phyloP scores from a whole-genome alignment of 2,113 vertebrate genomes.

The Tinamus guttatus region DNA sequence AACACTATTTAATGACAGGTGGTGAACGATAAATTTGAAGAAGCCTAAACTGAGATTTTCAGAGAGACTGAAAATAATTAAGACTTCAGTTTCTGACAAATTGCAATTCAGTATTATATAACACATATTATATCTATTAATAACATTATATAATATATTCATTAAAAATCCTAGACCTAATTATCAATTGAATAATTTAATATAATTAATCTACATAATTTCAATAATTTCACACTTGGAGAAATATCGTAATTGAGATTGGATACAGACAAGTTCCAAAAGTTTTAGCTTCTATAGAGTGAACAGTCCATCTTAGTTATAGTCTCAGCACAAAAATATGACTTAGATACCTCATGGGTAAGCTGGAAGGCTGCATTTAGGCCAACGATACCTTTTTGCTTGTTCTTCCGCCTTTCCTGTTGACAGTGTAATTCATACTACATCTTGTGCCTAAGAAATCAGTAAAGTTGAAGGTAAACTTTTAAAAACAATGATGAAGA shows the following conservation, averaged over 20 bases:
- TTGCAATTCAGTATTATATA: too few species aligned
- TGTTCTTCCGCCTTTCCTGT: neutral
- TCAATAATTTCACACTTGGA: neutral
- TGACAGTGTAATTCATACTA: neutral
- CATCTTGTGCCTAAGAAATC: constrained; percentile 34
- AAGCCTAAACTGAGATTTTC: neutral
- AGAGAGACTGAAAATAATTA: neutral
- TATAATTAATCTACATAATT: neutral
- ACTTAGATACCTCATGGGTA: neutral
- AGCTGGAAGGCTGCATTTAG: neutral
- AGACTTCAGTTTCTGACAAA: neutral
- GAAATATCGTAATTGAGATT: neutral
- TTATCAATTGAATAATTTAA: neutral
- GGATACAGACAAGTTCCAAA: neutral
- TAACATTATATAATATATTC: neutral
- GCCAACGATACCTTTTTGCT: neutral
- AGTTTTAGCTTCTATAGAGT: neutral
- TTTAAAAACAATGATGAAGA: constrained; percentile 45
- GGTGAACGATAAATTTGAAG: neutral
- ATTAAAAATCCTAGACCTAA: neutral
- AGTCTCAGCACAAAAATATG: neutral
- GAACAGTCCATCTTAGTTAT: fast-evolving
- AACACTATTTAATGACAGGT: neutral
- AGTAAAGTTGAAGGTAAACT: constrained; percentile 41
- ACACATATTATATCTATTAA: too few species aligned